Base-by-base conservation (phyloP, 1,140 invertebrate genomes). In the Homarus americanus region DNA sequence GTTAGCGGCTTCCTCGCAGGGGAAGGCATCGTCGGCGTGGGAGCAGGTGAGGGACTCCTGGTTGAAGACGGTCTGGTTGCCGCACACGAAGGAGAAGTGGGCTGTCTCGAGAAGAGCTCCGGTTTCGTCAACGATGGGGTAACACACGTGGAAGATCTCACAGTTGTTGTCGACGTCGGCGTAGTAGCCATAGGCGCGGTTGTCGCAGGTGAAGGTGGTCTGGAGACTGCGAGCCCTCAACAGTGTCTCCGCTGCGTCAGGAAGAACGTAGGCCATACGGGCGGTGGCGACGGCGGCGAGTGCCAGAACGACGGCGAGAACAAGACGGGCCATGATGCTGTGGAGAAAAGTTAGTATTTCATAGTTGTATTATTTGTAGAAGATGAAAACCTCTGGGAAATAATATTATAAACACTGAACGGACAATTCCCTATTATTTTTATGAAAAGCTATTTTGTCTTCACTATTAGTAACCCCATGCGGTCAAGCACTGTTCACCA, bases 61-160 rank as follows among this genome's bases (percentile, higher is more conserved):
- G 93, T 96, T 98, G 94, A 98, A 98, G 93, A 98, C 97, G 5
- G 98, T 98, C 32, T 97, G 97, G 93, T 98, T 98, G 10, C 97
- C 97, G 93, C 97, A 98, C 2, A 98, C 94, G 93, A 98, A 98
- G 2, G 97, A 98, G 5, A 97, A 97, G 94, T 98, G 97, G 12
- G 90, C 53, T 5, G 40, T 83, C 2, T 82, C 38, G 2, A 53
- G 44, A n/a, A 84, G 78, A 5, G 53, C 73, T 28, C 93, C 93
- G 9, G 36, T 34, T 75, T 82, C 87, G 84, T 93, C 85, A 28
- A 34, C 40, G 32, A 92, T 82, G 7, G 93, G 92, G 15, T 90
- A 88, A 76, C 93, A 93, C 9, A 93, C 84, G 80, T 93, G 93
- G 79, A 93, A 93, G 24, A 93, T 82, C 38, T 93, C 93, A 41